phyloP scores from a whole-genome alignment of 2,113 vertebrate species.

The Chloropsis hardwickii region DNA sequence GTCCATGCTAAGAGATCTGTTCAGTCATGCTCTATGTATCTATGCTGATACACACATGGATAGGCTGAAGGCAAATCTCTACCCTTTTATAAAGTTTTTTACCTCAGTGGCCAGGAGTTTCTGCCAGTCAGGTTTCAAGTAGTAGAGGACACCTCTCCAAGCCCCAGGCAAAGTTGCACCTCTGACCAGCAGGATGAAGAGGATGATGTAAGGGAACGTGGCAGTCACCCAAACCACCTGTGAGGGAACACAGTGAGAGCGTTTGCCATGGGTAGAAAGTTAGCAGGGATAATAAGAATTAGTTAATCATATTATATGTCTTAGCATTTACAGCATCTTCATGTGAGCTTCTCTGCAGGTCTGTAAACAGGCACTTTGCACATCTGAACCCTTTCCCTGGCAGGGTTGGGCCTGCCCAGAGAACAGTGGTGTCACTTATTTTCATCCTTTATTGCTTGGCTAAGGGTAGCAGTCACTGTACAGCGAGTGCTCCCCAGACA shows the following conservation, averaged over 20 bases:
- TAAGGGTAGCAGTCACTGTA: not conserved
- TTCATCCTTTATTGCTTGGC: not conserved
- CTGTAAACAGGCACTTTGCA: not conserved
- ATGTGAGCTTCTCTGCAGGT: not conserved
- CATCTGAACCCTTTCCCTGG: not conserved
- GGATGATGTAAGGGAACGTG: constrained; percentile 92
- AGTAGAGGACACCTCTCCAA: constrained; percentile 94
- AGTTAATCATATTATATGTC: not conserved
- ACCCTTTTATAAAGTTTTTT: constrained; percentile 2
- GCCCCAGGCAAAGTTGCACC: constrained; percentile 94
- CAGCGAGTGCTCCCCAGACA: not conserved
- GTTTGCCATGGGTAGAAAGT: not conserved
- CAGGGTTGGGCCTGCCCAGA: not conserved
- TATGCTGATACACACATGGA: not conserved
- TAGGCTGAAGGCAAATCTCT: not conserved
- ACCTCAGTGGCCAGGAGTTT: constrained; percentile 90
- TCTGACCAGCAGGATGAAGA: constrained; percentile 85
- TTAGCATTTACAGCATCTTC: not conserved
- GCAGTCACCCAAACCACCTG: constrained; percentile 99
- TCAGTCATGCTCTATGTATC: not conserved
- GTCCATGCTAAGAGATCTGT: not conserved
- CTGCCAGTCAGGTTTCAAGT: constrained; percentile 91
- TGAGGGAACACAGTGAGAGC: not conserved
- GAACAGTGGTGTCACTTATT: not conserved
- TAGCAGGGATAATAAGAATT: not conserved